A percentile compares a stretch with the other conserved stretches of the same genome.
phyloP scores from a whole-genome alignment of 2,888 invertebrate species.

The Caenorhabditis japonica region DNA sequence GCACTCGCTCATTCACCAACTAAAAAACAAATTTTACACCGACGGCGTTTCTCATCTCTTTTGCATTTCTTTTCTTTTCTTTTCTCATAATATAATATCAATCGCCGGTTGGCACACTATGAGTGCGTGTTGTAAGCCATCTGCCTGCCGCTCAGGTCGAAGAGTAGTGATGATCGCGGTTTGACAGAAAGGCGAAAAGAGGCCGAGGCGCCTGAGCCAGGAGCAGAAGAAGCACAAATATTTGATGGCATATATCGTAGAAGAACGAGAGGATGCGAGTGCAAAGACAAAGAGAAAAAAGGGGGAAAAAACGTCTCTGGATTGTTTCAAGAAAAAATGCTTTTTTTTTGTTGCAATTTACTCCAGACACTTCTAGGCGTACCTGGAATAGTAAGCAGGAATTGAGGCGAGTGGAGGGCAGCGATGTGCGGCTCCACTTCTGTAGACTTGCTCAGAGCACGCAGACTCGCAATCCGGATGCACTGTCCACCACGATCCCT shows the following conservation, averaged over 20 bases:
- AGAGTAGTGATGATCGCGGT: conserved; percentile 48
- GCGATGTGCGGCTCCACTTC: conserved; percentile 54
- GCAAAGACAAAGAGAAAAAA: conserved; percentile 7
- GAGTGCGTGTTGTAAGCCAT: conserved; percentile 45
- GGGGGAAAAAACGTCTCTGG: conserved; percentile 18
- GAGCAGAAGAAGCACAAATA: conserved; percentile 43
- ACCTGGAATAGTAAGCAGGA: conserved; percentile 50
- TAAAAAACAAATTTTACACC: conserved; percentile 41
- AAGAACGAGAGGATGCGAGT: conserved; percentile 25
- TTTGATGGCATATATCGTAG: conserved; percentile 47
- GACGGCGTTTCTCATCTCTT: conserved; percentile 31
- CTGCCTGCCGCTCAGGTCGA: conserved; percentile 20
- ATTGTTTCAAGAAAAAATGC: conserved; percentile 22
- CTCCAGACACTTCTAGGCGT: neutral
- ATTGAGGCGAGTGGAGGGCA: conserved; percentile 59
- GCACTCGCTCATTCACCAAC: too few relatives aligned
- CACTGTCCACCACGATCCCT: conserved; percentile 68
- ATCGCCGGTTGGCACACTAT: conserved; percentile 31
- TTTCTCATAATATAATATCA: conserved; percentile 25
- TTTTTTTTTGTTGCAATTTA: conserved; percentile 4
- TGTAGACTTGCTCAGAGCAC: conserved; percentile 62
- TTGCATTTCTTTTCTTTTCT: too few relatives aligned
- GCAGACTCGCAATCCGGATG: conserved; percentile 63
- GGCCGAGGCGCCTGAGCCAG: conserved; percentile 11
- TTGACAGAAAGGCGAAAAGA: conserved; percentile 21